Evolutionary conservation across 2,888 invertebrate species (phyloP), one percentile per base, ranked within the genome.

Genomic region (Criorhina ranunculi): DNA sequence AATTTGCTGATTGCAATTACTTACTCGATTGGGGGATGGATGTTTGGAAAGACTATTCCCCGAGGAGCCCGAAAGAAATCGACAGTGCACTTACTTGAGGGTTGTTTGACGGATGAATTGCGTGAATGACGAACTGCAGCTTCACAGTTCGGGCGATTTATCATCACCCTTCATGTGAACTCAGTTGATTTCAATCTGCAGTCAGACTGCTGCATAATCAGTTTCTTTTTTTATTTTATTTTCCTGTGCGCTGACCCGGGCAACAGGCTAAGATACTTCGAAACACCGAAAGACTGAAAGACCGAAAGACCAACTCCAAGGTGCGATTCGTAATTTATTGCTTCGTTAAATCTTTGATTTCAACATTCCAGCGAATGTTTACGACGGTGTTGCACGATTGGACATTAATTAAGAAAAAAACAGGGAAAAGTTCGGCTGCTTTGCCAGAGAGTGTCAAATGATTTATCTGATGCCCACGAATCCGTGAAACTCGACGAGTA

Each of bases 331-430:
- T 83, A 62, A 83, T 83, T 83, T 83, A 83, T 78, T 78, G 73
- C 78, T 73, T 78, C 67, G 83, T 83, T 81, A 82, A 82, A 82
- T 82, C 82, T 82, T 78, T 67, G 78, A 78, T 83, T 83, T 83
- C 78, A 67, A 72, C 78, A 82, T 82, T 82, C 72, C 60, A 44
- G 7, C 29, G 55, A 73, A 83, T 83, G 67, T 83, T 78, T 83
- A 83, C 69, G 72, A 70, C 33, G 15, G 64, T 64, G 69, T 53
- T 78, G 83, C 78, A 78, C 70, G 78, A 78, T 78, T 67, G 78
- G 72, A 73, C 72, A 83, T 75, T 78, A 83, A 83, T 78, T 78
- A 83, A 73, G 46, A 67, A 33, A 51, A 51, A 62, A 42, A 37
- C 37, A 37, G 59, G 11, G 51, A 35, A 55, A 44, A 11, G 42